Conservation (phyloP, 2,113 vertebrate genomes). For the Corynorhinus townsendii region DNA sequence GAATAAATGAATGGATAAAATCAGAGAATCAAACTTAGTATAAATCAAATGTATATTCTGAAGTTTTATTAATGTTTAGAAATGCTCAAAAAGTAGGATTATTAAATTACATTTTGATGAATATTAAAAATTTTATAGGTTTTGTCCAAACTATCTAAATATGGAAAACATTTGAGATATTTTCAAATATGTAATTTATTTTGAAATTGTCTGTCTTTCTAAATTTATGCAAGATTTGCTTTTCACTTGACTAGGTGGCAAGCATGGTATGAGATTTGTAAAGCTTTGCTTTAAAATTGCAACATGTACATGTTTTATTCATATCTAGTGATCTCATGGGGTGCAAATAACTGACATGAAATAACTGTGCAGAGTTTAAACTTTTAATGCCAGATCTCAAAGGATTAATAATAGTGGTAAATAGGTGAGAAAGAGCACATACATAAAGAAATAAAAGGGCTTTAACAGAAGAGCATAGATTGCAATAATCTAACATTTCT, state of each 20-base stretch:
- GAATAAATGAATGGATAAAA: conserved; percentile 18
- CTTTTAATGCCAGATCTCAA: conserved; percentile 42
- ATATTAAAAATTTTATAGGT: conserved; percentile 55
- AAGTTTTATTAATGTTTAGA: conserved; percentile 41
- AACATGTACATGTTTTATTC: conserved; percentile 70
- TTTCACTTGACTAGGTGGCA: conserved; percentile 64
- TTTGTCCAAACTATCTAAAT: conserved; percentile 51
- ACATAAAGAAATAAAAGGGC: neutral
- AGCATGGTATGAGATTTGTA: conserved; percentile 49
- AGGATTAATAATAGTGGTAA: conserved; percentile 36
- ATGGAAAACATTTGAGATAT: conserved; percentile 46
- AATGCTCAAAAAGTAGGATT: conserved; percentile 27
- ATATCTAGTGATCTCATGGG: conserved; percentile 60
- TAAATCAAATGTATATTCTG: neutral
- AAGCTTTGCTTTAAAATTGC: conserved; percentile 64
- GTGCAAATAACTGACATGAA: conserved; percentile 56
- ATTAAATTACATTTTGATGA: conserved; percentile 39
- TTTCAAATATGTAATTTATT: conserved; percentile 66
- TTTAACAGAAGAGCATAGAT: conserved; percentile 27
- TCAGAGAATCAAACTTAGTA: neutral
- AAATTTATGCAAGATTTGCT: conserved; percentile 69
- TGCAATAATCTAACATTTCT: conserved; percentile 29
- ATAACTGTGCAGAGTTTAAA: conserved; percentile 48
- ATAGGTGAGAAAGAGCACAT: conserved; percentile 11
- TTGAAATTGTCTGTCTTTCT: conserved; percentile 67